These are phyloP conservation scores for Erythrolamprus reginae DNA, from an alignment of 2,113 vertebrate genomes.

Conservation along the genomic window DNA sequence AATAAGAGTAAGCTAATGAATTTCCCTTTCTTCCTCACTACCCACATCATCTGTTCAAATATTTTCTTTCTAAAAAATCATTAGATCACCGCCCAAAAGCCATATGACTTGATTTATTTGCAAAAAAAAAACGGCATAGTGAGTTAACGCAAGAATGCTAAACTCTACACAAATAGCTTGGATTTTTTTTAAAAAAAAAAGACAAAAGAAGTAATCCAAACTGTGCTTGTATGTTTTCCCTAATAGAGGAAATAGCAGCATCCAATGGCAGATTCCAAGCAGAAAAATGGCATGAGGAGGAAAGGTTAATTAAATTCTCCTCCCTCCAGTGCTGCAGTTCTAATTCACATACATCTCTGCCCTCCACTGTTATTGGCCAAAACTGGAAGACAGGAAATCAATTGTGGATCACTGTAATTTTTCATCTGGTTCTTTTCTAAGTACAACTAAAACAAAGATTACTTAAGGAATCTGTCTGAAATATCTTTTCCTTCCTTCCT, in stretches of 20 bases:
- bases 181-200: not conserved
- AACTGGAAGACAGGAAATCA: not conserved
- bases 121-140: not conserved
- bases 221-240: not conserved
- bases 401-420: not conserved
- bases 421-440: not conserved
- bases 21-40: not conserved
- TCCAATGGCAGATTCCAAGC: not conserved
- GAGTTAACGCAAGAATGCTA: not conserved
- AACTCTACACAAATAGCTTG: not conserved
- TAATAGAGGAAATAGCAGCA: not conserved
- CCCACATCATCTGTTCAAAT: not conserved
- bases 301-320: not conserved
- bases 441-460: not conserved
- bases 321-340: not conserved
- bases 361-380: not conserved
- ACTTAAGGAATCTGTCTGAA: not conserved
- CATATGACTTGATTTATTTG: not conserved
- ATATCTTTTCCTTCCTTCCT: not conserved
- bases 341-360: not conserved
- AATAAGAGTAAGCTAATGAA: not conserved
- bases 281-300: not conserved
- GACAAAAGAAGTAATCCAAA: not conserved
- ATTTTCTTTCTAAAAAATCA: not conserved
- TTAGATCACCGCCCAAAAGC: not conserved